Percentiles rank a stretch among this genome's conserved stretches.
These are phyloP conservation scores for Stegana nigrithorax DNA, from an alignment of 2,888 invertebrate species.

Conservation along the genomic window DNA sequence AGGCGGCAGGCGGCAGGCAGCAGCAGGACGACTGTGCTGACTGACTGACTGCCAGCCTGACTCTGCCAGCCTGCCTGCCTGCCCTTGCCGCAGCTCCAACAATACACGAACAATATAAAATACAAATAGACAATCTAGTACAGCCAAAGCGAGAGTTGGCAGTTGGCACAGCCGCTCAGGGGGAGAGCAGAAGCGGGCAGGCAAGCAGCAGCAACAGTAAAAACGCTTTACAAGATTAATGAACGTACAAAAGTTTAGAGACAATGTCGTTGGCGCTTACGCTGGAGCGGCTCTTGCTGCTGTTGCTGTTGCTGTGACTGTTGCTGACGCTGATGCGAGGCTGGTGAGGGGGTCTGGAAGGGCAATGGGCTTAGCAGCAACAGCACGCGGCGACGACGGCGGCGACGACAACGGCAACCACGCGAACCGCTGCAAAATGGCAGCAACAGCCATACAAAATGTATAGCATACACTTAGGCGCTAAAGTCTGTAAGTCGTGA, in stretches of 20 bases:
- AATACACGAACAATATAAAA: background rate
- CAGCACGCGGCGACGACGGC: background rate
- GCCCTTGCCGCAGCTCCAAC: no score
- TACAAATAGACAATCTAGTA: background rate
- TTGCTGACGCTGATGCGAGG: no score
- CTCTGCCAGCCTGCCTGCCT: no score
- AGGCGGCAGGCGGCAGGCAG: background rate
- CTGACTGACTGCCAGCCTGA: no score
- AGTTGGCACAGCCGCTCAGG: constrained; percentile 5
- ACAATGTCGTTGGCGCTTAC: constrained; percentile 50
- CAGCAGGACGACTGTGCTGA: no score
- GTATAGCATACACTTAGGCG: constrained; percentile 45
- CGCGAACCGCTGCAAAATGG: background rate
- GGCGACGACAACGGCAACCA: background rate
- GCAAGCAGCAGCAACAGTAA: constrained; percentile 38
- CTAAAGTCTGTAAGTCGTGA: constrained; percentile 50
- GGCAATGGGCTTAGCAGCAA: constrained; percentile 15
- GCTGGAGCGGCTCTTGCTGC: no score
- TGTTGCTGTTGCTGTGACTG: background rate
- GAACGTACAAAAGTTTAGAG: constrained; percentile 60
- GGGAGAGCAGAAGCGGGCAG: background rate
- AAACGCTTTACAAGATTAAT: constrained; percentile 59
- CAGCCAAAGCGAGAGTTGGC: background rate
- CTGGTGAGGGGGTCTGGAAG: background rate
- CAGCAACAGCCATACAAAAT: constrained; percentile 22